Evolutionary conservation across 2,113 vertebrate species (phyloP).

Genomic region (Dipodomys stephensi): DNA sequence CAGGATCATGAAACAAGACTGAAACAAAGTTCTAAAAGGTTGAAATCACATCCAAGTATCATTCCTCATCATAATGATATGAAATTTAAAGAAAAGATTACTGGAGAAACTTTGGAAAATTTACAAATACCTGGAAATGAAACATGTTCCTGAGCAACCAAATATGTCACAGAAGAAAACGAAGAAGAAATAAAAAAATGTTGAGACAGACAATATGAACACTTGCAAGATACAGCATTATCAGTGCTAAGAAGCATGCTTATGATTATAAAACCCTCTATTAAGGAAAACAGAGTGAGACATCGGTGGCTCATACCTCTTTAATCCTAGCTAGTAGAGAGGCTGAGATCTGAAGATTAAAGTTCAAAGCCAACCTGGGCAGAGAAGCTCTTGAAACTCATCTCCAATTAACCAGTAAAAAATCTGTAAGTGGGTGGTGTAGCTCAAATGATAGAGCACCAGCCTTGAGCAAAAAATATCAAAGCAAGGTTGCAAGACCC

Average conservation of each 20-base stretch:
- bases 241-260: not conserved
- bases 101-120: not conserved
- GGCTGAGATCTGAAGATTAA: no score
- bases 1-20: not conserved
- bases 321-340: no score
- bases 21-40: not conserved
- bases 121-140: not conserved
- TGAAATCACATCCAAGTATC: not conserved
- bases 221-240: not conserved
- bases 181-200: not conserved
- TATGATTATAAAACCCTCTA: not conserved
- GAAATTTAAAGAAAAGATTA: not conserved
- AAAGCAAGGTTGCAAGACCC: no score
- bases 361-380: no score
- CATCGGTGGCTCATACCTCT: no score
- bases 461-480: no score
- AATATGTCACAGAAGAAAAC: not conserved
- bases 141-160: not conserved
- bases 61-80: not conserved
- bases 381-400: no score
- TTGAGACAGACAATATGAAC: not conserved
- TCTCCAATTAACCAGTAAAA: no score
- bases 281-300: not conserved
- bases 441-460: no score
- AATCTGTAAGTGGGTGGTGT: no score